phyloP scores from a whole-genome alignment of 2,888 invertebrate species.

The Drosophila meridiana region DNA sequence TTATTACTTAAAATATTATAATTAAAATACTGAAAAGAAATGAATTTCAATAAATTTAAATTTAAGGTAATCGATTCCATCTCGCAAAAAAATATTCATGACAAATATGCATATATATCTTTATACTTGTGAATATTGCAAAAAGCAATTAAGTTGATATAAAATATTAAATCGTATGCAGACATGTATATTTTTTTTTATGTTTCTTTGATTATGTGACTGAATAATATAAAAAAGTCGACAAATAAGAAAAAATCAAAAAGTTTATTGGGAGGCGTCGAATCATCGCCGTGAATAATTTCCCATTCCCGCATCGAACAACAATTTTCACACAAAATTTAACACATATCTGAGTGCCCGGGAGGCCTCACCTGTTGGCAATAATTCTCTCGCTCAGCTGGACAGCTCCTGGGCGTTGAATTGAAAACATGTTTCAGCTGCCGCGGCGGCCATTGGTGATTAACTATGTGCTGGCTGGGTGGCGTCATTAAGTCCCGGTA shows the following conservation, averaged over 20 bases:
- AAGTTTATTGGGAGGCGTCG: conserved; percentile 15
- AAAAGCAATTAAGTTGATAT: neutral
- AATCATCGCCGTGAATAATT: conserved; percentile 25
- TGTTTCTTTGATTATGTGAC: conserved; percentile 10
- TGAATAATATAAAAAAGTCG: conserved; percentile 12
- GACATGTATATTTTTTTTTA: conserved; percentile 6
- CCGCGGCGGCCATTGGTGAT: conserved; percentile 52
- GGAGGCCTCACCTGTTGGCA: conserved; percentile 41
- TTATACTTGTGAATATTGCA: neutral
- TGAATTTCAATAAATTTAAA: neutral
- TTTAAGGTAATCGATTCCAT: neutral
- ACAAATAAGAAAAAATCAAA: neutral
- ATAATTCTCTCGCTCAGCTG: conserved; percentile 58
- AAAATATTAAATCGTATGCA: conserved; percentile 15
- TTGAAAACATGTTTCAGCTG: conserved; percentile 32
- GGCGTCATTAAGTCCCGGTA: conserved; percentile 46
- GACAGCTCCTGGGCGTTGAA: conserved; percentile 34
- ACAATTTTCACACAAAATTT: conserved; percentile 58
- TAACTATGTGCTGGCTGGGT: conserved; percentile 48
- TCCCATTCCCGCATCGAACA: conserved; percentile 22
- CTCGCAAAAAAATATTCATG: neutral
- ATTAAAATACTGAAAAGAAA: neutral
- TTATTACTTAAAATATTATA: neutral
- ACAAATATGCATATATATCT: neutral
- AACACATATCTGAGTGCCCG: conserved; percentile 48